Percentiles rank a stretch among this genome's conserved stretches.
These are phyloP conservation scores for Hirtodrosophila confusa DNA, from an alignment of 2,888 invertebrate genomes.

Conservation along the genomic window DNA sequence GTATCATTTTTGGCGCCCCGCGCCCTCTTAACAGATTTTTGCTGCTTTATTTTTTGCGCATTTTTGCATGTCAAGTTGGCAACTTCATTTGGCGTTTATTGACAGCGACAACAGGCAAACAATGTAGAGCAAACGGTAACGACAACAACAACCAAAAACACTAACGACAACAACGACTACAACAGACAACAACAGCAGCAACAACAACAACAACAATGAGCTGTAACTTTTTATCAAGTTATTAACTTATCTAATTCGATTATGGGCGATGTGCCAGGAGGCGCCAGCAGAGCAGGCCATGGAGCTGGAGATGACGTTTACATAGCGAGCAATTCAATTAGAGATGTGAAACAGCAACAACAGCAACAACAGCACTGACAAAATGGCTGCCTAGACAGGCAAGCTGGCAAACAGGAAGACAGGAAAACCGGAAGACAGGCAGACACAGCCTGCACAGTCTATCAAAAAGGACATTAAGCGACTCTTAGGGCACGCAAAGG, in stretches of 20 bases:
- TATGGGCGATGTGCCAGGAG: conserved; percentile 59
- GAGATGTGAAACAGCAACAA: conserved; percentile 61
- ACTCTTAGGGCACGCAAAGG: conserved; percentile 19
- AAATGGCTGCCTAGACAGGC: conserved; percentile 48
- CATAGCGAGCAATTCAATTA: conserved; percentile 75
- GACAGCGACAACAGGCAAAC: conserved; percentile 75
- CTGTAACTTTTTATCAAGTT: conserved; percentile 78
- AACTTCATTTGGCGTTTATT: conserved; percentile 73
- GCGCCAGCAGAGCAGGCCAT: conserved; percentile 18
- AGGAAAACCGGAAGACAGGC: conserved; percentile 1
- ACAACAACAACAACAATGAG: conserved; percentile 45
- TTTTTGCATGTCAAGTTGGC: conserved; percentile 62
- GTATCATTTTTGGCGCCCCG: conserved; percentile 1
- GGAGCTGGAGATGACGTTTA: conserved; percentile 49
- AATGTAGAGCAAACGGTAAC: conserved; percentile 53
- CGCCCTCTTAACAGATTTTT: background rate
- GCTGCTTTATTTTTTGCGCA: conserved; percentile 11
- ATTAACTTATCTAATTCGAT: conserved; percentile 80
- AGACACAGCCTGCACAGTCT: conserved; percentile 22
- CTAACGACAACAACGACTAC: conserved; percentile 36
- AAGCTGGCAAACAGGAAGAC: conserved; percentile 39
- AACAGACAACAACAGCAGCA: conserved; percentile 19
- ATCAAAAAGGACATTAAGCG: conserved; percentile 46
- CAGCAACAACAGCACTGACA: conserved; percentile 35
- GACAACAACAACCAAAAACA: conserved; percentile 27